Evolutionary conservation across 2,113 vertebrate species (phyloP), one percentile per base, ranked within the genome.

Genomic region (Eonycteris spelaea): DNA sequence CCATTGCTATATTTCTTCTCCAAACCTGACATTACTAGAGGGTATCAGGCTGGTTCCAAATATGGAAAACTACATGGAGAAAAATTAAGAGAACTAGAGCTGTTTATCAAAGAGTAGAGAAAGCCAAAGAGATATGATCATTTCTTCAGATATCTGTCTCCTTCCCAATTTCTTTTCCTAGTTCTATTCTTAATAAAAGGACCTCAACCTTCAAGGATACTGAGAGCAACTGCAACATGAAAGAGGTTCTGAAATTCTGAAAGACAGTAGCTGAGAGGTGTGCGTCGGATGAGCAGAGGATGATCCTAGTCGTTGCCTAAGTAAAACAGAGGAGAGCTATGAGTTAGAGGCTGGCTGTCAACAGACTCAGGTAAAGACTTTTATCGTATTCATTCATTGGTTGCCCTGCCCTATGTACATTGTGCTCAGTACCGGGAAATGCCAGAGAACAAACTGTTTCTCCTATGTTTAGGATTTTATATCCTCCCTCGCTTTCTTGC

Each of bases 171-270:
- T 91, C 35, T 21, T 53, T 90, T 57, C 57, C 11, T 65, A 67
- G 8, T 8, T 26, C 67, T n/a, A 19, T 59, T 73, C 70, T 74
- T 19, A 40, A 75, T 30, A 43, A 48, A 16, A 48, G 43, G 28
- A 19, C 8, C 19, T 75, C 30, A 43, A 45, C 1, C 67, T 33
- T 15, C 7, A 53, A 80, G 24, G 24, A 80, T 21, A 7, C 22
- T 43, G 22, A 48, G 13, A 74, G 30, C 79, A 86, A 68, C 38
- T 16, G 3, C 61, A 67, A 53, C 11, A 22, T 45, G 30, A 63
- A 77, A 86, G 53, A 84, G 65, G n/a, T 63, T 84, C 53, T 51
- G 71, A 74, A 59, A 15, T 33, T 91, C 73, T 65, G 78, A 79
- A 65, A 70, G 53, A 78, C 55, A 75, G 40, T 26, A 57, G 15